Evolutionary conservation across 2,888 invertebrate genomes (phyloP).

Genomic region (Monopis laevigella): DNA sequence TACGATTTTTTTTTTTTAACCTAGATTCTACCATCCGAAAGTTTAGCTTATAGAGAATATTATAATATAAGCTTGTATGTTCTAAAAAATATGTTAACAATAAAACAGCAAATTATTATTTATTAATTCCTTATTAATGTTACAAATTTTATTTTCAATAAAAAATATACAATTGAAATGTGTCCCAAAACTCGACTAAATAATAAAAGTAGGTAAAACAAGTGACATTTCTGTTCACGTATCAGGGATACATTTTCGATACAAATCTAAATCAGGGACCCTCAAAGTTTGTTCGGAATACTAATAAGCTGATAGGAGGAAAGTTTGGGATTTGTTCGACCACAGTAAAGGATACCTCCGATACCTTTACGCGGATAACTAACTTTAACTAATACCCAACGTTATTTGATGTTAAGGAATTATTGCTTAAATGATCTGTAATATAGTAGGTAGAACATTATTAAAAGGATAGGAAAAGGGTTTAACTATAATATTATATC

Average conservation of each 20-base stretch:
- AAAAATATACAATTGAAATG: not conserved
- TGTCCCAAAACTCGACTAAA: not conserved
- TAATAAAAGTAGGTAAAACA: conserved; percentile 6
- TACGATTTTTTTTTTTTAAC: too few relatives aligned
- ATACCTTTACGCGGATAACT: conserved; percentile 1
- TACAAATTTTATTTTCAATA: too few relatives aligned
- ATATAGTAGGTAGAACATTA: too few relatives aligned
- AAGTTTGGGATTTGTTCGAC: conserved; percentile 8
- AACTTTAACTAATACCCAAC: conserved; percentile 3
- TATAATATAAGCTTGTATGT: too few relatives aligned
- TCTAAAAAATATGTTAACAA: too few relatives aligned
- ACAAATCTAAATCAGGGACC: conserved; percentile 34
- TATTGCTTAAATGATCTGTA: too few relatives aligned
- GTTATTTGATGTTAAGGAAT: conserved; percentile 1
- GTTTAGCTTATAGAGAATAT: too few relatives aligned
- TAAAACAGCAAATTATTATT: too few relatives aligned
- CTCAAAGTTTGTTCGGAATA: conserved; percentile 50
- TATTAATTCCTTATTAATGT: too few relatives aligned
- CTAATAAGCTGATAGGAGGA: conserved; percentile 30
- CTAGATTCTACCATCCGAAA: too few relatives aligned
- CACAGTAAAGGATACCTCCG: conserved; percentile 8
- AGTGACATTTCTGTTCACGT: conserved; percentile 5
- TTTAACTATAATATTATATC: too few relatives aligned
- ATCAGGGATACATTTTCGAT: conserved; percentile 7
- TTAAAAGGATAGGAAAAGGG: too few relatives aligned